Evolutionary conservation across 2,797 vertebrate species (phyloP).

Genomic region (Acropternis orthonyx): DNA sequence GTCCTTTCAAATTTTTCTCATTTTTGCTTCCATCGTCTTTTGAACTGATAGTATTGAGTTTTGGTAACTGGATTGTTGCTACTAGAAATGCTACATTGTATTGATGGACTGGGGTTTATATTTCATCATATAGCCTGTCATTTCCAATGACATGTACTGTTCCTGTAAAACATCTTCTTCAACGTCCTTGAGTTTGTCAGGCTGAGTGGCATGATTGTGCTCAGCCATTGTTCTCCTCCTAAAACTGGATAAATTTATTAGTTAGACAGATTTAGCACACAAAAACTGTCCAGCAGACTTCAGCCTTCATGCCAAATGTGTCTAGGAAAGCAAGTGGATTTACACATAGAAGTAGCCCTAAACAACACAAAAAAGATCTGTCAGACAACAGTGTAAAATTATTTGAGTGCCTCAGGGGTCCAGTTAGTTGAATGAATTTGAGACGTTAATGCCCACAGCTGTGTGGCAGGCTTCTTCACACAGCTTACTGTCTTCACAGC

Average conservation of each 20-base stretch:
- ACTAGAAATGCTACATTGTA: background rate
- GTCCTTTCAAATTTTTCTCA: background rate
- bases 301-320: background rate
- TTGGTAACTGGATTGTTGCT: background rate
- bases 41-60: background rate
- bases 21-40: background rate
- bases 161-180: background rate
- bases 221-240: background rate
- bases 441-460: background rate
- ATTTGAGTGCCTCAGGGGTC: background rate
- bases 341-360: background rate
- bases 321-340: background rate
- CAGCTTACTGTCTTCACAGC: background rate
- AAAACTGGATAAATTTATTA: background rate
- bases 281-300: background rate
- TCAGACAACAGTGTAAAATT: background rate
- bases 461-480: background rate
- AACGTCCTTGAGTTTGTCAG: background rate
- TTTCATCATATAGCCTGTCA: background rate
- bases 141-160: background rate
- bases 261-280: background rate
- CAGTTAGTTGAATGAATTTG: background rate
- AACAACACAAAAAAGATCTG: background rate
- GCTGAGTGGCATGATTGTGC: background rate
- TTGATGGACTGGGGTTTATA: background rate